Evolutionary conservation across 92 coral and sea anemone species (phyloP).

Genomic region (Zoanthus solanderi): DNA sequence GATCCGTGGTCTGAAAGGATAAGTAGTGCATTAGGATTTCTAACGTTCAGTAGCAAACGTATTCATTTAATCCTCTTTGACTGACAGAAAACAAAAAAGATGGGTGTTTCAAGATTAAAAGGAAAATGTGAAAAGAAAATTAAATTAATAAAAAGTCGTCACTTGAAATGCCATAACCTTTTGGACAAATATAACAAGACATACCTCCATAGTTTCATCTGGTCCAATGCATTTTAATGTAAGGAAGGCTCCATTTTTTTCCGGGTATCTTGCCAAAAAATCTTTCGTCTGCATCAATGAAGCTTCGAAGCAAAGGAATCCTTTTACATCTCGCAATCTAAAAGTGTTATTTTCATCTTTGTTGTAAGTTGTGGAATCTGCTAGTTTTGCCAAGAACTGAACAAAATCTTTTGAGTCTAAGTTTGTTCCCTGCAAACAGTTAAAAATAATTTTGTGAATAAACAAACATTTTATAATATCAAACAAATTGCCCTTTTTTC

Average conservation of each 20-base stretch:
- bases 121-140: no score
- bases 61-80: no score
- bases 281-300: background rate
- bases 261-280: background rate
- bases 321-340: background rate
- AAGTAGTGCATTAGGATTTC: background rate
- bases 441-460: background rate
- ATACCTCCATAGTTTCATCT: conserved; percentile 10
- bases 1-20: background rate
- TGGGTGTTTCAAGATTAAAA: no score
- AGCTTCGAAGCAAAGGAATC: background rate
- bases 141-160: background rate
- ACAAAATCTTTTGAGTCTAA: background rate
- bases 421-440: background rate
- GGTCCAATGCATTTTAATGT: background rate
- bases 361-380: background rate
- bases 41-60: no score
- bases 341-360: background rate
- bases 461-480: no score
- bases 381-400: conserved; percentile 3
- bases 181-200: background rate
- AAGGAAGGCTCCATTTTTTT: background rate
- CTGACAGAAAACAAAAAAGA: no score
- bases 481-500: no score
- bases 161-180: background rate